A percentile compares a stretch with the other conserved stretches of the same genome.
These are phyloP conservation scores for Elegia similella DNA, from an alignment of 2,888 invertebrate species.

Conservation along the genomic window DNA sequence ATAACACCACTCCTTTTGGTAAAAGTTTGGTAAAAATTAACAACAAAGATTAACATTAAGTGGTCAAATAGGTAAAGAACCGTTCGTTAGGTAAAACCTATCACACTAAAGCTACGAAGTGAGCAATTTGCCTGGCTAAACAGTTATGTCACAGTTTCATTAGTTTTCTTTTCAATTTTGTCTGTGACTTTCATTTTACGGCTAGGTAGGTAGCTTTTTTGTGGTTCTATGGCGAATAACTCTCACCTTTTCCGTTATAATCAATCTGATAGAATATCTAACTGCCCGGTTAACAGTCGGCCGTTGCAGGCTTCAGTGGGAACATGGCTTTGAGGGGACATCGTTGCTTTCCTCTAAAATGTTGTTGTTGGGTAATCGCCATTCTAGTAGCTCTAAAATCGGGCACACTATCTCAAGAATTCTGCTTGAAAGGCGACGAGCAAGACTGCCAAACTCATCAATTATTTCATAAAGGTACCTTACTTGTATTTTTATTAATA, in stretches of 20 bases:
- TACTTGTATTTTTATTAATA: not conserved
- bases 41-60: too few relatives aligned
- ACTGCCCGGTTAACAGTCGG: slow-evolving; percentile 44
- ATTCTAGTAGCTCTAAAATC: slow-evolving; percentile 43
- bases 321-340: slow-evolving; percentile 55
- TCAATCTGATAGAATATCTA: slow-evolving; percentile 52
- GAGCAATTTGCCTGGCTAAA: not conserved
- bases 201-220: slow-evolving; percentile 51
- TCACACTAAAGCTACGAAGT: not conserved
- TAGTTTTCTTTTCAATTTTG: slow-evolving; percentile 39
- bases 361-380: slow-evolving; percentile 49
- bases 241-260: slow-evolving; percentile 53
- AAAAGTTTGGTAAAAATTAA: too few relatives aligned
- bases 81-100: too few relatives aligned
- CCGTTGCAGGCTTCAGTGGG: slow-evolving; percentile 39
- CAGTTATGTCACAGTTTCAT: slow-evolving; percentile 32
- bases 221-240: slow-evolving; percentile 45
- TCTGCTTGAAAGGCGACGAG: slow-evolving; percentile 43
- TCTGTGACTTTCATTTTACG: slow-evolving; percentile 67
- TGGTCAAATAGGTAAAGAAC: too few relatives aligned
- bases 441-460: slow-evolving; percentile 41
- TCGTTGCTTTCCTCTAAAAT: slow-evolving; percentile 47
- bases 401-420: slow-evolving; percentile 46
- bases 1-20: too few relatives aligned
- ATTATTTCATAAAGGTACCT: slow-evolving; percentile 45